These are phyloP conservation scores for Monochamus saltuarius DNA, from an alignment of 1,140 invertebrate species.

Conservation along the genomic window DNA sequence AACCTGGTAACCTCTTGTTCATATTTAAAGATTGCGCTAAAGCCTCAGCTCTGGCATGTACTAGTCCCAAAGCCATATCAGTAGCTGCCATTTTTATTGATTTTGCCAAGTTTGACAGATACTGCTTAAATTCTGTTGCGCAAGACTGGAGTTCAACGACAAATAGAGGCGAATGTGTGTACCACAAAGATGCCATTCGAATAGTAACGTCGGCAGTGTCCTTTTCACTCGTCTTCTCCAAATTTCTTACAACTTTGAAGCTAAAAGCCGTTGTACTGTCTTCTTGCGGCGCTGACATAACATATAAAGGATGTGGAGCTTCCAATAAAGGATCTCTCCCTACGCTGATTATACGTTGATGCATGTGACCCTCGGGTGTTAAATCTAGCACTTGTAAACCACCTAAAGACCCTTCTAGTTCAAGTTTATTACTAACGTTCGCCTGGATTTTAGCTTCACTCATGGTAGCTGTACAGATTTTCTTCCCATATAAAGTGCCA, in stretches of 20 bases:
- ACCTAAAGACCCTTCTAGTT: slow-evolving; percentile 81
- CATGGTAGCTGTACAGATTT: slow-evolving; percentile 92
- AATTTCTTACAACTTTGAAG: slow-evolving; percentile 62
- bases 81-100: slow-evolving; percentile 88
- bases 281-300: slow-evolving; percentile 45
- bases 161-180: slow-evolving; percentile 86
- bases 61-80: slow-evolving; percentile 90
- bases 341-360: slow-evolving; percentile 83
- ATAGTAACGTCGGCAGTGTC: slow-evolving; percentile 57
- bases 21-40: slow-evolving; percentile 57
- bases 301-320: slow-evolving; percentile 56
- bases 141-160: slow-evolving; percentile 85
- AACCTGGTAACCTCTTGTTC: slow-evolving; percentile 57
- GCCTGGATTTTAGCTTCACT: slow-evolving; percentile 87
- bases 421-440: slow-evolving; percentile 70
- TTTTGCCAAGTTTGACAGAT: slow-evolving; percentile 69
- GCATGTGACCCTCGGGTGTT: slow-evolving; percentile 77
- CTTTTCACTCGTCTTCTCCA: slow-evolving; percentile 46
- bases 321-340: slow-evolving; percentile 72
- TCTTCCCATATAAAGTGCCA: slow-evolving; percentile 71
- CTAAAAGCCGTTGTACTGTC: slow-evolving; percentile 63
- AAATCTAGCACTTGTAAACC: slow-evolving; percentile 90
- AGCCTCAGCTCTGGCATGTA: slow-evolving; percentile 64
- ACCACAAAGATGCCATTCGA: slow-evolving; percentile 89
- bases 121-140: slow-evolving; percentile 69